Conservation (phyloP, 1,140 invertebrate species). For the Pseudomyrmex sp. region DNA sequence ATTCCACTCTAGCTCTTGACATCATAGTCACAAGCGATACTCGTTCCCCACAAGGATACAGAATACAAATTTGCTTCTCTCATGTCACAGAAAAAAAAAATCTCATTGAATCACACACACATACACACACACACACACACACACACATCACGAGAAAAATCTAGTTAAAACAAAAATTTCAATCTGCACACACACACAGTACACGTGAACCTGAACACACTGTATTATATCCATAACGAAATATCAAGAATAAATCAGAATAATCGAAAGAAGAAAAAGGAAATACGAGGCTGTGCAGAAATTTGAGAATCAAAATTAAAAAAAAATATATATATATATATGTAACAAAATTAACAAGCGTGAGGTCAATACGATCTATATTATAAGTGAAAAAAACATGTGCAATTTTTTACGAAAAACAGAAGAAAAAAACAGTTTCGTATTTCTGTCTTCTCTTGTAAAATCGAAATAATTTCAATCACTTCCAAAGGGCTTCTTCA, state of each 20-base stretch:
- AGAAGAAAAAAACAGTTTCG: neutral
- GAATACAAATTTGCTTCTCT: slow-evolving; percentile 17
- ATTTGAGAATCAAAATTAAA: neutral
- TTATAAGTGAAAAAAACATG: neutral
- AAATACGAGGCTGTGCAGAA: slow-evolving; percentile 4
- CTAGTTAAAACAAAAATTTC: no score
- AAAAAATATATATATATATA: neutral
- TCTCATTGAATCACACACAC: neutral
- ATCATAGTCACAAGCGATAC: neutral
- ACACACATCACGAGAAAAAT: neutral
- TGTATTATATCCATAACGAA: slow-evolving; percentile 19
- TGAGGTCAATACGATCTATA: neutral
- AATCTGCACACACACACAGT: no score
- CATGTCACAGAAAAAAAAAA: neutral
- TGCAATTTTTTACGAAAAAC: neutral
- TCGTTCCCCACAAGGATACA: slow-evolving; percentile 6
- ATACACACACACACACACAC: slow-evolving; percentile 22
- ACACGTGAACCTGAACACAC: slow-evolving; percentile 27
- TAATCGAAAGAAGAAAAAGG: slow-evolving; percentile 16
- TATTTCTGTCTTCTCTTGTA: neutral
- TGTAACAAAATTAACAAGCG: no score
- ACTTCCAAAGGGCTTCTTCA: slow-evolving; percentile 61
- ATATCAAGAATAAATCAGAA: neutral
- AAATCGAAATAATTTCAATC: slow-evolving; percentile 24
- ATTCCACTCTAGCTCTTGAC: slow-evolving; percentile 15